Base-by-base conservation (phyloP, 2,888 invertebrate genomes). In the Bedellia somnulentella region DNA sequence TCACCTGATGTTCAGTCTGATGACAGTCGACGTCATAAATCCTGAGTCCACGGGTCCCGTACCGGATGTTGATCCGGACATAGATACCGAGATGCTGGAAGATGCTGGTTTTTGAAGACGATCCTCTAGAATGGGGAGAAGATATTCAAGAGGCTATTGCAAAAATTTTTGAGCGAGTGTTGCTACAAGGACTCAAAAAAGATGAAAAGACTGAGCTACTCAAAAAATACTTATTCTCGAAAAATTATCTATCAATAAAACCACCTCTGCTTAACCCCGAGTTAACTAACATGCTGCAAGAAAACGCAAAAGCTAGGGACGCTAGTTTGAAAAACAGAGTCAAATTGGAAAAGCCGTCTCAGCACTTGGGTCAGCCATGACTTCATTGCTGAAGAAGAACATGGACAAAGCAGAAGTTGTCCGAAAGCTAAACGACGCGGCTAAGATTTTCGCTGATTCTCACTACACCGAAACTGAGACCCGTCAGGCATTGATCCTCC, bases 131-230 rank as follows among this genome's bases (percentile, higher is more conserved):
- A 14, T 25, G 25, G 25, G 25, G 25, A 6, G 25, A 25, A 25
- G 15, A 25, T 10, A 25, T 25, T 4, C 13, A 14, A 3, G 14
- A 25, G 5, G 25, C 13, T 14, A 25, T 25, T 9, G 25, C 25
- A 25, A 12, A 23, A 25, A 25, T 13, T 15, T 25, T 12, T 12
- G 25, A 25, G 25, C 25, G 14, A 25, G 14, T 25, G 9, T 14
- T 25, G 14, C 13, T 14, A 10, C 13, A 25, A 25, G 25, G 25
- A 5, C 25, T 25, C 9, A 14, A 25, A 23, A 25, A 25, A 14
- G 25, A 14, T 9, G 4, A 4, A 12, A 25, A 25, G 10, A 14
- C 3, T 12, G 25, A 25, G 5, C 13, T 25, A 15, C 13, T 9
- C 2, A 25, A 25, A 3, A 12, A 10, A 10, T 24, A 24, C 13